Base-by-base conservation (phyloP, 2,888 invertebrate species). In the Ochropleura plecta region DNA sequence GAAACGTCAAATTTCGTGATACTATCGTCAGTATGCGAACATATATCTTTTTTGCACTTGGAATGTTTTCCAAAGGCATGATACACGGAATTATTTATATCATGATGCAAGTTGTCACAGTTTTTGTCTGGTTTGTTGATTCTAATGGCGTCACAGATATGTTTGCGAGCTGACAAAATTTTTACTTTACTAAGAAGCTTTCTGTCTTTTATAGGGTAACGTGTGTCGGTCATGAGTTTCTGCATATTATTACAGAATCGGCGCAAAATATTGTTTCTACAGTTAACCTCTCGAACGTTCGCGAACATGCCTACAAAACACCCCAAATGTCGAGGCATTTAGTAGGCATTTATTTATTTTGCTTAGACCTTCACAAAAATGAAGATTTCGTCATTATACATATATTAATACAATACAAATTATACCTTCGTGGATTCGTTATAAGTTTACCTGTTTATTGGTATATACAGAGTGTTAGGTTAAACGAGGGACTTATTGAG, bases 1-100 rank as follows among this genome's bases (percentile, higher is more conserved):
- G 44, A 44, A 46, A n/a, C 44, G n/a, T 44, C 44, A 63, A 63
- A 20, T 63, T 14, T 20, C 44, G 63, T 63, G 18, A 1, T 63
- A 46, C 6, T 14, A 20, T 46, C 12, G 7, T 46, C 63, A 63
- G n/a, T 63, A 12, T 46, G 44, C n/a, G 44, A 44, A 62, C 42
- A 44, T 62, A n/a, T 62, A 42, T 62, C 62, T 44, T n/a, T 62
- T 44, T 42, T 44, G n/a, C 44, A 62, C n/a, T 62, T 62, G n/a
- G 42, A 62, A 44, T 62, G 62, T 44, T 62, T 42, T 44, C 62
- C 62, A 62, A 44, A 62, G 5, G 62, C 62, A 62, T 62, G 62
- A 18, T 18, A 18, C 9, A 42, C 44, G 5, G 62, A 62, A 62
- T 44, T 62, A 62, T 44, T 62, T 44, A 62, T 62, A n/a, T 62